Base-by-base conservation (phyloP, 2,797 vertebrate species). In the Sebastes nivosus region DNA sequence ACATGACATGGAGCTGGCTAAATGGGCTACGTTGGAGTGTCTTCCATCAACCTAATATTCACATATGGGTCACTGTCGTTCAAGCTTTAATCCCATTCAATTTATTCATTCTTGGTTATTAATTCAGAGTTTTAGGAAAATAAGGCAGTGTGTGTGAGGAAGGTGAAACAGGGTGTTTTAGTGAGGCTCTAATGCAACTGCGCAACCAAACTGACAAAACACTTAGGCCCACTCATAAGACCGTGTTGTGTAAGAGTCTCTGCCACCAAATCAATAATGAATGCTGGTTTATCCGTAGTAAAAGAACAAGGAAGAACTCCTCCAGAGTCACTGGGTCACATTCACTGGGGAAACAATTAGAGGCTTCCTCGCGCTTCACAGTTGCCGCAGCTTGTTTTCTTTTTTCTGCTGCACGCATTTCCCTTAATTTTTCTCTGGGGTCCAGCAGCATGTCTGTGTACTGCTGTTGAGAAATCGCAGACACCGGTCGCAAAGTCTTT, bases 1-100 rank as follows among this genome's bases (percentile, higher is more conserved):
- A 95, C 94, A 90, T 95, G 94, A 94, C 93, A 95, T 94, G 92
- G 93, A 95, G 89, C 94, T 92, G 89, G 87, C 88, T 95, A 95
- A 96, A 95, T 95, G 94, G 93, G 91, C 90, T 77, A 90, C 87
- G 89, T 92, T 92, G 92, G 93, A 93, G 93, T 95, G 93, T 91
- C 93, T 93, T 95, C 94, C 94, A 93, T 96, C 94, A 95, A 92
- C 90, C 90, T 92, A 92, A 92, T 90, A 90, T 90, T 91, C 91
- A 89, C 88, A 95, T 92, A 89, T 91, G 90, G 94, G 92, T 94
- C 93, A 94, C 83, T 77, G 90, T 86, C 89, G 80, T 92, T 92
- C 88, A 92, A 74, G 83, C 88, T 91, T 82, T 95, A 94, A 95
- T 95, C 93, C 90, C 84, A 90, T 91, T 93, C 88, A 91, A 82